Evolutionary conservation across 2,797 vertebrate species (phyloP), one percentile per base, ranked within the genome.

Genomic region (Ctenochaetus hawaiiensis): DNA sequence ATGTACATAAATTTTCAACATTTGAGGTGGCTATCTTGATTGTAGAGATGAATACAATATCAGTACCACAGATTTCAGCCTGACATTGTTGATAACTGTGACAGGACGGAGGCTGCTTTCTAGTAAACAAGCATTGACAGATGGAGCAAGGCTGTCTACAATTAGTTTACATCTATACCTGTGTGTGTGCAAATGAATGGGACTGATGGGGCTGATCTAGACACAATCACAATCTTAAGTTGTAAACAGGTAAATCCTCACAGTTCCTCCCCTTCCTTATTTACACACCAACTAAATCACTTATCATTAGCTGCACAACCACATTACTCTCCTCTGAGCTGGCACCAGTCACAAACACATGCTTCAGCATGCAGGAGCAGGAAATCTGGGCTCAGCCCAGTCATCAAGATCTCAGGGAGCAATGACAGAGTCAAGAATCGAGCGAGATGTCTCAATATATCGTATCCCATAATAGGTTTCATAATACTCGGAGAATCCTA

Each of bases 301-400:
- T 52, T n/a, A 34, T 34, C 61, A 75, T 0, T 3, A 59, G 49
- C 39, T 72, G 56, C 81, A 72, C 34, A 47, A 45, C 8, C 53
- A 62, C 69, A 84, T 67, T 51, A 23, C 20, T 69, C 60, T 26
- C 63, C 49, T 56, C 45, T 78, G 72, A 71, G 75, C 67, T 78
- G 78, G 67, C 63, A 76, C 70, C n/a, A 75, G 63, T 75, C 71
- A 72, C 57, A 57, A 49, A 66, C 64, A 75, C 75, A 73, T 39
- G 67, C 47, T 85, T 68, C 64, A 64, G 58, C 67, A 53, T 72
- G 72, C 74, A 75, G 69, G 26, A n/a, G 68, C 69, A 57, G 54
- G 69, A 73, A 23, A 73, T 43, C 57, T 54, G 57, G 17, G 70
- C 72, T 71, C 8, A 60, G 63, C 67, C 30, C 56, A 65, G 71